Base-by-base conservation (phyloP, 2,113 vertebrate species). In the Procavia capensis region DNA sequence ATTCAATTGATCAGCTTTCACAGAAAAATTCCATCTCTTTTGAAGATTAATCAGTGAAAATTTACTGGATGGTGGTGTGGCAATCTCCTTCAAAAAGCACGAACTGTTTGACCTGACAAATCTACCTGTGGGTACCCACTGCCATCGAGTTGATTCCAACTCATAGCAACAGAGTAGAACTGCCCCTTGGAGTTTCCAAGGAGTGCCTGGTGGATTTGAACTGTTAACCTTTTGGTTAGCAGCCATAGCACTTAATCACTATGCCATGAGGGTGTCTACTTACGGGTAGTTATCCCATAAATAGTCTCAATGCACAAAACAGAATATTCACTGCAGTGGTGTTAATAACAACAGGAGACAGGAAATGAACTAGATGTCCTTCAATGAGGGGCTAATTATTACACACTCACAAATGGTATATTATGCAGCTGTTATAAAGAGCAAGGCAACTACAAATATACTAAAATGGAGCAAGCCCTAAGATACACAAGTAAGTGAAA, bases 251-350 rank as follows among this genome's bases (percentile, higher is more conserved):
- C n/a, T n/a, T n/a, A n/a, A n/a, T n/a, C n/a, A n/a, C n/a, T n/a
- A n/a, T n/a, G n/a, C n/a, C n/a, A n/a, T n/a, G n/a, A n/a, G n/a
- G n/a, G n/a, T n/a, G n/a, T 75, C 22, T 14, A 63, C 24, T 47
- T 86, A 24, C 22, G 68, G 29, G 70, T 72, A 47, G 63, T 85
- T 86, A 91, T 31, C 19, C 64, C 27, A 63, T 31, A 90, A 80
- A 90, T 74, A 81, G 43, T 50, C 63, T 91, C 63, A 90, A n/a
- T 85, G 22, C 47, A 91, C 17, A 89, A 70, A 79, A 79, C 34
- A 83, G 61, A 39, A n/a, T 63, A 74, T 79, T 54, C 41, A n/a
- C 14, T 86, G 27, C 36, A 91, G 89, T 25, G 29, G 29, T 86
- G 64, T 86, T 81, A 54, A 81, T 63, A 63, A 91, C 0, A 81